A percentile compares a stretch with the other conserved stretches of the same genome.
phyloP scores from a whole-genome alignment of 2,113 vertebrate species.

The Pollimyrus isidori region DNA sequence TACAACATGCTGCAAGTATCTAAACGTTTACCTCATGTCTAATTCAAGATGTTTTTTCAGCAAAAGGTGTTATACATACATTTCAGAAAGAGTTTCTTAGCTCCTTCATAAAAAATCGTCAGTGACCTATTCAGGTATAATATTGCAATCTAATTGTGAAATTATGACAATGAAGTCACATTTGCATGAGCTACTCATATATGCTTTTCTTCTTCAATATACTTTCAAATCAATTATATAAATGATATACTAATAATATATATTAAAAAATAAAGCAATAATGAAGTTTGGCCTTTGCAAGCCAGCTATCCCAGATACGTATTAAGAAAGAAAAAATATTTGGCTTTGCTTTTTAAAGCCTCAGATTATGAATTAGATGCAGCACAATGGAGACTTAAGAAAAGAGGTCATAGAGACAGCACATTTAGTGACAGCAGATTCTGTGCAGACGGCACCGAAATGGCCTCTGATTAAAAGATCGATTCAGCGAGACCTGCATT shows the following conservation, averaged over 20 bases:
- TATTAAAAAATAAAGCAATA: neutral
- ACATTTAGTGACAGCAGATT: constrained; percentile 42
- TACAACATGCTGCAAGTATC: neutral
- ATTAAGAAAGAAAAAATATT: neutral
- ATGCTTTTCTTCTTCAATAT: neutral
- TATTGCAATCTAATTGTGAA: neutral
- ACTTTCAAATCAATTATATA: neutral
- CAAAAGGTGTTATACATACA: neutral
- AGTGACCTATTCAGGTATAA: neutral
- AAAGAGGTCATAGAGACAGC: neutral
- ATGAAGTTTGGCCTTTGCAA: neutral
- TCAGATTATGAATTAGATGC: neutral
- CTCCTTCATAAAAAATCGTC: neutral
- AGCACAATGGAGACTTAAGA: constrained; percentile 2
- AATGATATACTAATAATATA: neutral
- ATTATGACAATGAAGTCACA: neutral
- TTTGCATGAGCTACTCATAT: neutral
- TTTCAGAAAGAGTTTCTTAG: neutral
- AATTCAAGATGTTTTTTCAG: constrained; percentile 16
- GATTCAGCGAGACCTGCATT: constrained; percentile 59
- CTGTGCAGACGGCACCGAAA: constrained; percentile 43
- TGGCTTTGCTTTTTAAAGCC: neutral
- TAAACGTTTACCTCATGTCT: constrained; percentile 17
- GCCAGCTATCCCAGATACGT: neutral
- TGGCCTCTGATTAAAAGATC: constrained; percentile 61